These are phyloP conservation scores for Trichogramma pretiosum DNA, from an alignment of 1,140 invertebrate species.

Conservation along the genomic window DNA sequence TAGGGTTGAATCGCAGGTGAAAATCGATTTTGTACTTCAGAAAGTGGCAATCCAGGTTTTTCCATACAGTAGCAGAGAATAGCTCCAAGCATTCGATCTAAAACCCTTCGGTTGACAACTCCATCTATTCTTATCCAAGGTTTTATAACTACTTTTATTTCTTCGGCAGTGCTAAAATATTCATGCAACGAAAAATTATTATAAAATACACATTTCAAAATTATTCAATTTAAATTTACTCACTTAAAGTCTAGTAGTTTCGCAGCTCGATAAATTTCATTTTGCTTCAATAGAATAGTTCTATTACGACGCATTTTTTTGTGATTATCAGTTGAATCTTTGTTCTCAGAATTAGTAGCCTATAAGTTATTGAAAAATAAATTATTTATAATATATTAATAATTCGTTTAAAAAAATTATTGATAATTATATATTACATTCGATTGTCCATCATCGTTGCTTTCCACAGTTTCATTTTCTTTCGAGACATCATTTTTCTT, in stretches of 20 bases:
- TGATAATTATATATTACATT: constrained; percentile 3
- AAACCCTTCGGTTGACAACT: constrained; percentile 56
- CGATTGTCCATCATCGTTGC: too few relatives aligned
- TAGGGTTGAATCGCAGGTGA: constrained; percentile 44
- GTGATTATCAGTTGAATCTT: too few relatives aligned
- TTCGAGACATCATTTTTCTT: too few relatives aligned
- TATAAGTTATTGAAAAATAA: too few relatives aligned
- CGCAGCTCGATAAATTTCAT: constrained; percentile 31
- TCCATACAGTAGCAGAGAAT: constrained; percentile 56
- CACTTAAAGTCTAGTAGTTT: constrained; percentile 38
- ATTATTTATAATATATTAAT: background rate
- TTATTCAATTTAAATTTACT: constrained; percentile 10
- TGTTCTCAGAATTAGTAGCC: too few relatives aligned
- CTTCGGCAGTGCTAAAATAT: constrained; percentile 35
- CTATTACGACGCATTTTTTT: constrained; percentile 19
- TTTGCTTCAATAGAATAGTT: constrained; percentile 29
- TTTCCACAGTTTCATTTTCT: too few relatives aligned
- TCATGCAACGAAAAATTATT: background rate
- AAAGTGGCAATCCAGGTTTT: constrained; percentile 50
- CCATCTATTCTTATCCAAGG: constrained; percentile 73
- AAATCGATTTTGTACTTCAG: constrained; percentile 49
- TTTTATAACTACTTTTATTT: constrained; percentile 43
- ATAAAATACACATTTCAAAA: background rate
- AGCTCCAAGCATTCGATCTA: constrained; percentile 60
- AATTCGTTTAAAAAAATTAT: background rate